Base-by-base conservation (phyloP, 2,797 vertebrate species). In the Epinephelus coioides region DNA sequence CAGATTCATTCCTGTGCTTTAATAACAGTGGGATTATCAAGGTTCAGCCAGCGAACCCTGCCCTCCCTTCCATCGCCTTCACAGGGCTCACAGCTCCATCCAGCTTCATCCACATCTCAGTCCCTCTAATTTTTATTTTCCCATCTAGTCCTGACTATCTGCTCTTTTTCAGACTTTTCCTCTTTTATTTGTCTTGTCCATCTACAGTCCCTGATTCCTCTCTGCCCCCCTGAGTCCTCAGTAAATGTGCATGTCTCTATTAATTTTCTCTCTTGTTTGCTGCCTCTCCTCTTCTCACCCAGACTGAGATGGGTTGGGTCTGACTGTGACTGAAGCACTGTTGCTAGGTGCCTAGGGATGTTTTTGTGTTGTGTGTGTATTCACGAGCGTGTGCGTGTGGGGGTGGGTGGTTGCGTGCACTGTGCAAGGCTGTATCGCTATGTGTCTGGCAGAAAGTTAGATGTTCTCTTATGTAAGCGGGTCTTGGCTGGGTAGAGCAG, bases 1-100 rank as follows among this genome's bases (percentile, higher is more conserved):
- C 76, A 74, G 87, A 85, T 82, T 90, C 76, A 70, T 84, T 83
- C 73, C 83, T 64, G 67, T 73, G 75, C 78, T 85, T 89, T 82
- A 90, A 90, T 93, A 93, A 85, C 85, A 86, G 89, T 80, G 64
- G 86, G 92, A 93, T 94, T 94, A 94, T 85, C 23, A 67, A 86
- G 76, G 82, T 90, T 91, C 76, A 86, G 63, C 72, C 72, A 61
- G 78, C 76, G 75, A 87, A 82, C 79, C 73, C 83, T 62, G 54
- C 65, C 69, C 75, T 78, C 73, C 47, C 57, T 65, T 72, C 46
- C 78, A 75, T 63, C 49, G 51, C 73, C 73, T 70, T 83, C 63
- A 73, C 71, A 71, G 60, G 68, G 54, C 72, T 81, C 83, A 79
- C 77, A 79, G 76, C 46, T 79, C 47, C 40, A 69, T 77, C 69